Evolutionary conservation across 23 tunicate genomes (phyloP), one percentile per base, ranked within the genome.

Genomic region (Ascidia mentula): DNA sequence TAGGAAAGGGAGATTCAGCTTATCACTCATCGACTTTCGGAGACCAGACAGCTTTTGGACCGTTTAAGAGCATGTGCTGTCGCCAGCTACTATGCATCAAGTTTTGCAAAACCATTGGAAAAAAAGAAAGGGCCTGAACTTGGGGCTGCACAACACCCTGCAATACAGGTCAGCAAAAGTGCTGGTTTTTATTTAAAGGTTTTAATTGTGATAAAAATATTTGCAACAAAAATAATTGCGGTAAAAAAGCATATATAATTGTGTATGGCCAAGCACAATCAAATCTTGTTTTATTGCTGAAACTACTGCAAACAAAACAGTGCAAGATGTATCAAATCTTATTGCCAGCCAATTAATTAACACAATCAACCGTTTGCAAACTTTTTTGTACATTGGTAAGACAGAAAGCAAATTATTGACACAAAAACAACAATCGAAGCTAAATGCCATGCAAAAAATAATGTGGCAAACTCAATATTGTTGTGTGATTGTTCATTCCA

Each of bases 111-210:
- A 38, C 78, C 89, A 20, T 32, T 73, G 36, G 92, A 88, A 60
- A 82, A 82, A 35, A 82, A 78, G 0, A 87, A 85, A 40, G 80
- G 73, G 31, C 81, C 88, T 18, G 96, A 84, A 74, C 61, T 83
- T 8, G 96, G 96, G 1, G 89, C 89, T 7, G 88, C 96, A 0
- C 85, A 90, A 24, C 96, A 90, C 76, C 96, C 96, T 18, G 89
- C 96, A 13, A 85, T 90, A 69, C 96, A 90, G 86, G 96, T 90
- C 34, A 9, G 65, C 24, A 53, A n/a, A n/a, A n/a, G n/a, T n/a
- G n/a, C n/a, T n/a, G n/a, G n/a, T n/a, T n/a, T n/a, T n/a, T n/a
- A n/a, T n/a, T n/a, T n/a, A n/a, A n/a, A n/a, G n/a, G n/a, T n/a
- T n/a, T n/a, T n/a, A n/a, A n/a, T n/a, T n/a, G n/a, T n/a, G n/a